Evolutionary conservation across 2,888 invertebrate genomes (phyloP).

Genomic region (Gasteruption jaculator): DNA sequence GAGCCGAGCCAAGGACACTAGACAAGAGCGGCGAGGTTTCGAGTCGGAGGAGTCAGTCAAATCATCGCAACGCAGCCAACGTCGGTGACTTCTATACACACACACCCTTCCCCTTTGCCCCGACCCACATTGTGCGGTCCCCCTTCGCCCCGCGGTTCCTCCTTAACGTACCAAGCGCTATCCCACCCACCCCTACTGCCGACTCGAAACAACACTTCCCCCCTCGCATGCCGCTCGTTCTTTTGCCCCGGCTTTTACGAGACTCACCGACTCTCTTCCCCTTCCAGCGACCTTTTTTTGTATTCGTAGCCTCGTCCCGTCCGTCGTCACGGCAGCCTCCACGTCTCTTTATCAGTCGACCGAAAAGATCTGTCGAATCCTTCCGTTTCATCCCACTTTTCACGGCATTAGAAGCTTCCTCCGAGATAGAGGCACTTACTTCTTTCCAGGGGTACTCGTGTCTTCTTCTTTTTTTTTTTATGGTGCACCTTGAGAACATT

Average conservation of each 20-base stretch:
- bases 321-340: slow-evolving; percentile 34
- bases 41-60: slow-evolving; percentile 25
- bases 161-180: background rate
- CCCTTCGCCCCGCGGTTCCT: background rate
- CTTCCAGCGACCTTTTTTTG: slow-evolving; percentile 32
- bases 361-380: slow-evolving; percentile 38
- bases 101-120: slow-evolving; percentile 32
- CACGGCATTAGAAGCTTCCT: too few species aligned
- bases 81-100: too few species aligned
- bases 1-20: slow-evolving; percentile 36
- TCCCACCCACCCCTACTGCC: slow-evolving; percentile 1
- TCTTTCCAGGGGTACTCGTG: too few species aligned
- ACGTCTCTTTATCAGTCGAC: slow-evolving; percentile 41
- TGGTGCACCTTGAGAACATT: too few species aligned
- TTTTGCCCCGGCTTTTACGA: slow-evolving; percentile 21
- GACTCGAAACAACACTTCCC: slow-evolving; percentile 21
- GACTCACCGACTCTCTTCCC: slow-evolving; percentile 27
- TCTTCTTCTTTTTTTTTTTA: too few species aligned
- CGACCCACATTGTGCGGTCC: slow-evolving; percentile 36
- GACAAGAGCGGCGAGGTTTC: slow-evolving; percentile 9
- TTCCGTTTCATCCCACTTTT: too few species aligned
- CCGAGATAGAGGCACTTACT: too few species aligned
- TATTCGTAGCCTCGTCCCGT: slow-evolving; percentile 29
- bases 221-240: slow-evolving; percentile 16
- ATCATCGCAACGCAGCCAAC: slow-evolving; percentile 23